A percentile compares a stretch with the other conserved stretches of the same genome.
phyloP scores from a whole-genome alignment of 2,888 invertebrate species.

The Scaptomyza parva region DNA sequence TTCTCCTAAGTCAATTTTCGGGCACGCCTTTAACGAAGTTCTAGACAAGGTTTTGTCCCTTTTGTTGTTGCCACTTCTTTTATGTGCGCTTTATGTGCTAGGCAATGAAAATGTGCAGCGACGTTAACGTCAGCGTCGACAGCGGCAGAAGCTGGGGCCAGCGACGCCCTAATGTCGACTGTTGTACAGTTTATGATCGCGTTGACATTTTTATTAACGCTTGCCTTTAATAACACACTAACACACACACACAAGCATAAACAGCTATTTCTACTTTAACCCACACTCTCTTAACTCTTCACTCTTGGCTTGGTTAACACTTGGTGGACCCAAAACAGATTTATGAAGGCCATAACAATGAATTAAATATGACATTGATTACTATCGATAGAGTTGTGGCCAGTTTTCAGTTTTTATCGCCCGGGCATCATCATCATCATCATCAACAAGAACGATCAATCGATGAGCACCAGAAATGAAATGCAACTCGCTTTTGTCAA shows the following conservation, averaged over 20 bases:
- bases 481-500: constrained; percentile 44
- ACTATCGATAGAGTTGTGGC: constrained; percentile 73
- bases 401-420: constrained; percentile 62
- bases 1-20: neutral
- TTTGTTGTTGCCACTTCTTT: constrained; percentile 28
- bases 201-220: constrained; percentile 79
- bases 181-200: constrained; percentile 69
- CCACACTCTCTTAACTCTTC: neutral
- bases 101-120: constrained; percentile 52
- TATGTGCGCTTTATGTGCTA: constrained; percentile 72
- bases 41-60: constrained; percentile 28
- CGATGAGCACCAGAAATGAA: constrained; percentile 64
- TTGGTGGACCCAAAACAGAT: constrained; percentile 50
- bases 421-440: constrained; percentile 38
- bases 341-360: constrained; percentile 79
- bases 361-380: constrained; percentile 79
- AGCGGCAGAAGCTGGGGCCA: constrained; percentile 13
- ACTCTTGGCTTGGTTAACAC: constrained; percentile 14
- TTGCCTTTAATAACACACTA: constrained; percentile 58
- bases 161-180: constrained; percentile 67
- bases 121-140: constrained; percentile 6
- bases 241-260: constrained; percentile 21
- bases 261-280: constrained; percentile 9
- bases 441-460: too few relatives aligned
- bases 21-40: constrained; percentile 31